Base-by-base conservation (phyloP, 2,797 vertebrate genomes). In the Siniperca undulata region DNA sequence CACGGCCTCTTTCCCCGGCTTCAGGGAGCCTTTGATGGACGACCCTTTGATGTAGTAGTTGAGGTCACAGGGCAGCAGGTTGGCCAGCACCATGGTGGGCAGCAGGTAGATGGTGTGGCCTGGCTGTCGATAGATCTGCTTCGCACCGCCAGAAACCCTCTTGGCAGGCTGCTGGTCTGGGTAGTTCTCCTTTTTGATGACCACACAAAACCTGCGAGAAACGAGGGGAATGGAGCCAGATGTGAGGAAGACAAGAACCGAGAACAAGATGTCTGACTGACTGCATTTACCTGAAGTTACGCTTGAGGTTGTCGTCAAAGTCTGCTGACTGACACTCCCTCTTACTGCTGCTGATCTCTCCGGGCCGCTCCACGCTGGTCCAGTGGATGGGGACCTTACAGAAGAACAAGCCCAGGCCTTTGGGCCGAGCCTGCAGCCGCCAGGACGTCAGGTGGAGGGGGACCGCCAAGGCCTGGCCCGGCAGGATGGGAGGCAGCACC, bases 181-280 rank as follows among this genome's bases (percentile, higher is more conserved):
- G 52, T 99, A 99, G 86, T 97, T 98, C 76, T 99, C 98, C 85
- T 99, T 99, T 90, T 98, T 99, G 76, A 99, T 97, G 61, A 98
- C 97, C 80, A 99, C 98, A 74, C 97, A 99, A 88, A 99, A 99
- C 94, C 99, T 97, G 78, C 19, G 6, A 64, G 1, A 59, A 53
- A 64, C 1, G 2, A 67, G 22, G 7, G 11, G 4, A 50, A 70
- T 1, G 6, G 17, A 4, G 5, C 9, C 5, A 50, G 13, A 22
- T 5, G 3, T 6, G 19, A 79, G 14, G 5, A 56, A 34, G 24
- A 30, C 13, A 13, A 53, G 10, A 58, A 12, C 8, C 13, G 68
- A 16, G 12, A 64, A 62, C 2, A 24, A 59, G 34, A 22, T 5
- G 0, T 59, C 19, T 19, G 42, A 44, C 2, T 2, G 22, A 19